These are phyloP conservation scores for Atrina japonica DNA, from an alignment of 2,888 invertebrate species.

Conservation along the genomic window DNA sequence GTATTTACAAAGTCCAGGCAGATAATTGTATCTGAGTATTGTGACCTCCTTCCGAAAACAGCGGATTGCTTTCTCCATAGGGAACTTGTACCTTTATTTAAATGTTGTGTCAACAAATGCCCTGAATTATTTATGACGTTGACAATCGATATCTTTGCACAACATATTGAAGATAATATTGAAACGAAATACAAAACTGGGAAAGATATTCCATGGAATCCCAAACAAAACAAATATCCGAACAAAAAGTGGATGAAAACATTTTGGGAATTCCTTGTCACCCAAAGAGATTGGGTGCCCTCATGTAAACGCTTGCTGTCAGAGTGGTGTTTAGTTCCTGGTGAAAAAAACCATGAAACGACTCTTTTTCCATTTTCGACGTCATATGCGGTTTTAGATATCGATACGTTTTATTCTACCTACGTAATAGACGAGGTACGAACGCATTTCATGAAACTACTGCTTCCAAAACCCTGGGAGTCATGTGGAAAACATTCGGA, in stretches of 20 bases:
- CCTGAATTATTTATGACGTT: background rate
- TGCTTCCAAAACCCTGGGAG: too few species aligned
- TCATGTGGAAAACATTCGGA: too few species aligned
- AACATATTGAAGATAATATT: background rate
- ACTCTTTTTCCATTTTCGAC: slow-evolving; percentile 3
- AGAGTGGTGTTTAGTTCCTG: slow-evolving; percentile 7
- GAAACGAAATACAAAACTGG: background rate
- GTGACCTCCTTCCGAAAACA: slow-evolving; percentile 14
- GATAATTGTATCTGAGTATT: slow-evolving; percentile 13
- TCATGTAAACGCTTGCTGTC: background rate
- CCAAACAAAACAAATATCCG: background rate
- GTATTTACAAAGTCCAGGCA: slow-evolving; percentile 6
- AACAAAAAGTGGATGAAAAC: slow-evolving; percentile 7
- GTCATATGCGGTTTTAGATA: slow-evolving; percentile 3
- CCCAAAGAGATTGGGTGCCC: background rate
- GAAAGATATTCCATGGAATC: background rate
- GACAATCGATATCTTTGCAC: background rate
- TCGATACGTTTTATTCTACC: background rate
- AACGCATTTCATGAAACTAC: too few species aligned
- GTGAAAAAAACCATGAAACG: background rate
- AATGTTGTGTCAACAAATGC: background rate
- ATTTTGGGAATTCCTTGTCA: slow-evolving; percentile 20
- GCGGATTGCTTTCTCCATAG: slow-evolving; percentile 9
- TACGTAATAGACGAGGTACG: too few species aligned
- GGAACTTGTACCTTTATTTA: slow-evolving; percentile 1